Conservation (phyloP, 2,888 invertebrate species). For the Drosophila acutilabella region DNA sequence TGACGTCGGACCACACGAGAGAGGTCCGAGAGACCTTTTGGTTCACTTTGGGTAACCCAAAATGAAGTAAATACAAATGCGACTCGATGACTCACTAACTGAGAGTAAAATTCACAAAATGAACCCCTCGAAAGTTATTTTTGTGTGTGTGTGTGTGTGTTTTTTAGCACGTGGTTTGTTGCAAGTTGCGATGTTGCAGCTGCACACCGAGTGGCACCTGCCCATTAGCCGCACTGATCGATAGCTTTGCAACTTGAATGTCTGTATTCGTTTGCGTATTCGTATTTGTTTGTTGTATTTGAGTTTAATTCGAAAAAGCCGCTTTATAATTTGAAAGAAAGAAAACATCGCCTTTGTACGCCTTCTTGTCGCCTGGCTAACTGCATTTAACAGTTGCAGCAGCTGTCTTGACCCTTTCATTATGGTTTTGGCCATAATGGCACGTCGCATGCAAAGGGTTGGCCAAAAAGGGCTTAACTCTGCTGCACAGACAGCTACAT, state of each 20-base stretch:
- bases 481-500: slow-evolving; percentile 1
- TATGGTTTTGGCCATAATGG: not conserved
- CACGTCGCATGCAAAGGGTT: slow-evolving; percentile 50
- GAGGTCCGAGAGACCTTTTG: not conserved
- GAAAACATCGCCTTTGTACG: slow-evolving; percentile 37
- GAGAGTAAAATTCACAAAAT: slow-evolving; percentile 8
- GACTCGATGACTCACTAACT: slow-evolving; percentile 50
- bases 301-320: slow-evolving; percentile 49
- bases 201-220: slow-evolving; percentile 46
- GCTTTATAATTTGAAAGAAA: slow-evolving; percentile 71
- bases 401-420: slow-evolving; percentile 12
- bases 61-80: slow-evolving; percentile 9
- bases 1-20: slow-evolving; percentile 64
- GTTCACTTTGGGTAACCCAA: slow-evolving; percentile 19
- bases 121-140: slow-evolving; percentile 21
- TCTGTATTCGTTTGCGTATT: slow-evolving; percentile 10
- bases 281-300: slow-evolving; percentile 10
- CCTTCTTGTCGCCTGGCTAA: slow-evolving; percentile 46
- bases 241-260: slow-evolving; percentile 49
- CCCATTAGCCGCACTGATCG: slow-evolving; percentile 69
- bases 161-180: slow-evolving; percentile 56
- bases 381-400: slow-evolving; percentile 70
- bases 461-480: slow-evolving; percentile 10
- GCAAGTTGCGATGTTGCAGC: slow-evolving; percentile 41
- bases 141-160: not conserved